Evolutionary conservation across 2,113 vertebrate genomes (phyloP).

Genomic region (Osmerus eperlanus): DNA sequence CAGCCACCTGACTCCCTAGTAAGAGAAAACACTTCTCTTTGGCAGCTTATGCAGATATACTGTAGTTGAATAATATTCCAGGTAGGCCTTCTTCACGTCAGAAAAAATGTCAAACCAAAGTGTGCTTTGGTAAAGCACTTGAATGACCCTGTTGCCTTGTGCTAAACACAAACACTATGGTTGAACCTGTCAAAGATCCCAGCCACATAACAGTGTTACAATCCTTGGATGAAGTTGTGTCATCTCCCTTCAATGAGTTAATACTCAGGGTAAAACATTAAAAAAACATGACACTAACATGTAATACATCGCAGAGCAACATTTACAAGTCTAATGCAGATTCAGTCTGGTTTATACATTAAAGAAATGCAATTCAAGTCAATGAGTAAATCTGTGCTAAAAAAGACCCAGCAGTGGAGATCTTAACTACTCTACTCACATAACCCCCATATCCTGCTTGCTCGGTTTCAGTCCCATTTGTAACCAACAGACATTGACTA

Average conservation of each 20-base stretch:
- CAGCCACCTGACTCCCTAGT: no score
- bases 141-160: not conserved
- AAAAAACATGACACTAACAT: not conserved
- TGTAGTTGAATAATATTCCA: not conserved
- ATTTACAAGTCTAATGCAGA: slow-evolving; percentile 18
- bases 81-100: not conserved
- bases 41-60: not conserved
- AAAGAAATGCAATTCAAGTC: not conserved
- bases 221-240: not conserved
- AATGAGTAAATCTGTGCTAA: not conserved
- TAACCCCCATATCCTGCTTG: not conserved
- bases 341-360: not conserved
- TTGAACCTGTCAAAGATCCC: not conserved
- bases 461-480: not conserved
- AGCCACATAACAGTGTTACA: not conserved
- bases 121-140: not conserved
- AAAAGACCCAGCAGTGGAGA: not conserved
- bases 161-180: not conserved
- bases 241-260: slow-evolving; percentile 5
- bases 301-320: slow-evolving; percentile 33
- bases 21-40: slow-evolving; percentile 2
- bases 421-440: not conserved
- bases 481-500: slow-evolving; percentile 5
- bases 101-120: not conserved
- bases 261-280: slow-evolving; percentile 9